Base-by-base conservation (phyloP, 2,113 vertebrate genomes). In the Salvator merianae region DNA sequence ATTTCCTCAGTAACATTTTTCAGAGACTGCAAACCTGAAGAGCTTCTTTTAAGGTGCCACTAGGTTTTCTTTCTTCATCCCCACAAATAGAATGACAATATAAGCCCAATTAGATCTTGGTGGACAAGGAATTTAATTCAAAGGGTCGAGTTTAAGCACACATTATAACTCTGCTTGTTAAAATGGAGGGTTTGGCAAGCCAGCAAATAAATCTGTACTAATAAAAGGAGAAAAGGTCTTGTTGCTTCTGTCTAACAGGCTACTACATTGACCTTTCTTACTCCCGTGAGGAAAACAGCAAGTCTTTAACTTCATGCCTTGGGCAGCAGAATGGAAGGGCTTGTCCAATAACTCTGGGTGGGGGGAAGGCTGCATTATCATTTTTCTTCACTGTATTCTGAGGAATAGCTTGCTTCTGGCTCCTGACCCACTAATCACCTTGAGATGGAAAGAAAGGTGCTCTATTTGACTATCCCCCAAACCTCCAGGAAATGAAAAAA, bases 221-320 rank as follows among this genome's bases (percentile, higher is more conserved):
- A 79, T 70, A 16, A 40, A 79, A 86, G 86, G 75, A 76, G 3
- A 3, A 86, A 55, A 73, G 72, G 72, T 78, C 87, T 88, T 84
- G 1, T 30, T 43, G 2, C 68, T 87, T 65, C 1, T 4, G 14
- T 1, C 1, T n/a, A 79, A 50, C 0, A 0, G 83, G 13, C 71
- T 32, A 18, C 91, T 53, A 55, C 13, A 87, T 68, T 91, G 36
- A 87, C 77, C 73, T 85, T 87, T 85, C 83, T 47, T 28, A 12
- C 22, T 78, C 18, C 63, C 14, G 68, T 18, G 69, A 84, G n/a
- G 18, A 75, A 32, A 73, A 81, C 70, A 85, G 72, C 72, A 88
- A 90, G 77, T 53, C 32, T 66, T 83, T 43, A 87, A 14, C 77
- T 90, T 28, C 38, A 18, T 85, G 91, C 88, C 83, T 66, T 38